phyloP scores from a whole-genome alignment of 2,797 vertebrate species.

The Sebastes steindachneri region DNA sequence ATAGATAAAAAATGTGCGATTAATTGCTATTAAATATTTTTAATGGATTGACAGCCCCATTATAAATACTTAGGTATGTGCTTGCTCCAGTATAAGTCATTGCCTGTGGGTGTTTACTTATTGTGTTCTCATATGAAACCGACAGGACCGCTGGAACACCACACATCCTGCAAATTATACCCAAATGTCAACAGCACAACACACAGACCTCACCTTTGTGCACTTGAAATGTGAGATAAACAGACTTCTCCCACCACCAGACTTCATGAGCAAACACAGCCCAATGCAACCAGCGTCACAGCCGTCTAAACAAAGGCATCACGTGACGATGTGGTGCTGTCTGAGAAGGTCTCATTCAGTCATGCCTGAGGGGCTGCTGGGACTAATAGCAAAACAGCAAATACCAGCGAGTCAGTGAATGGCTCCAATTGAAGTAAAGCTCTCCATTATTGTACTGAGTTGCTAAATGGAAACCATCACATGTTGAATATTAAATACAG shows the following conservation, averaged over 20 bases:
- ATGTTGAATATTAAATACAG: slow-evolving; percentile 32
- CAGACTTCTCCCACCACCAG: neutral
- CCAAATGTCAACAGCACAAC: neutral
- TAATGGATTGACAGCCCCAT: neutral
- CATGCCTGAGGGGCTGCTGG: slow-evolving; percentile 1
- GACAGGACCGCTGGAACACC: neutral
- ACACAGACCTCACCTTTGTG: slow-evolving; percentile 5
- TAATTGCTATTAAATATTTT: no score
- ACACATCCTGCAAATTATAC: neutral
- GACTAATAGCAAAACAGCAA: slow-evolving; percentile 26
- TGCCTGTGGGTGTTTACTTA: neutral
- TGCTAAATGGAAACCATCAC: slow-evolving; percentile 15
- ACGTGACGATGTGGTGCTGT: slow-evolving; percentile 6
- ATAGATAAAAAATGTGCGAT: no score
- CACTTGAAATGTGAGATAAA: neutral
- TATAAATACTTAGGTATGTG: neutral
- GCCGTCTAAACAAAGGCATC: slow-evolving; percentile 13
- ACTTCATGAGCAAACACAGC: neutral
- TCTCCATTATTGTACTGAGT: slow-evolving; percentile 16
- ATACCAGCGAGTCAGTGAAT: slow-evolving; percentile 21
- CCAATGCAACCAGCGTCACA: neutral
- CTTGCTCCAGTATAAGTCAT: neutral
- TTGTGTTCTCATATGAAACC: neutral
- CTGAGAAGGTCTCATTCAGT: slow-evolving; percentile 20
- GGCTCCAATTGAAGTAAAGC: slow-evolving; percentile 13